Conservation (phyloP, 2,797 vertebrate genomes). For the Sternotherus odoratus region DNA sequence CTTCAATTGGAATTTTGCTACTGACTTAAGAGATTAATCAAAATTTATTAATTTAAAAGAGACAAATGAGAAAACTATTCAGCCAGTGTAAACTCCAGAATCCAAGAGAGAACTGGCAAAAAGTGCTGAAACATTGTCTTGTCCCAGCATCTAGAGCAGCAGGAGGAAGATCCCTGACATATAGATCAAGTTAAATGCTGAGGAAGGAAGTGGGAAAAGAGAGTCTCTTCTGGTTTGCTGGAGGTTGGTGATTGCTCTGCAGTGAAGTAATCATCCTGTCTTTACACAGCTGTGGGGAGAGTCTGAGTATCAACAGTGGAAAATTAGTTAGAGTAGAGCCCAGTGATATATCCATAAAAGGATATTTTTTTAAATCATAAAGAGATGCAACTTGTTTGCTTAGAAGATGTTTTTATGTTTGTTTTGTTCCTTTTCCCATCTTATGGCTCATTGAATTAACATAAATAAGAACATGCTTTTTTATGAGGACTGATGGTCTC, state of each 20-base stretch:
- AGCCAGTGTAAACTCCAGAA: no score
- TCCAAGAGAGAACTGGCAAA: no score
- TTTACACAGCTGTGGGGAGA: neutral
- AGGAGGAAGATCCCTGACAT: no score
- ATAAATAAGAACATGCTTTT: slow-evolving; percentile 1
- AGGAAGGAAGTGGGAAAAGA: no score
- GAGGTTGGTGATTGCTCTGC: neutral
- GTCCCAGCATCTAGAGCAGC: no score
- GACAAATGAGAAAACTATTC: neutral
- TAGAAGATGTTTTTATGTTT: neutral
- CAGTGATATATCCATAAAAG: neutral
- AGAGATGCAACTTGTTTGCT: neutral
- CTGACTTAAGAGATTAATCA: neutral
- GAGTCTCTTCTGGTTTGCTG: no score
- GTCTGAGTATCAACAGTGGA: neutral
- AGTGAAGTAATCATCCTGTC: neutral
- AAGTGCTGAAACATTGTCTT: no score
- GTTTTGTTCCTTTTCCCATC: neutral
- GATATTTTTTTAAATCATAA: neutral
- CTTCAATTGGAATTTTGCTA: no score
- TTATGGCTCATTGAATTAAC: slow-evolving; percentile 23
- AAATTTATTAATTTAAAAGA: neutral
- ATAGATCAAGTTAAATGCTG: no score
- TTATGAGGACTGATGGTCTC: neutral
- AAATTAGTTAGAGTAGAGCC: neutral